Base-by-base conservation (phyloP, 2,888 invertebrate genomes). In the Eupithecia centaureata region DNA sequence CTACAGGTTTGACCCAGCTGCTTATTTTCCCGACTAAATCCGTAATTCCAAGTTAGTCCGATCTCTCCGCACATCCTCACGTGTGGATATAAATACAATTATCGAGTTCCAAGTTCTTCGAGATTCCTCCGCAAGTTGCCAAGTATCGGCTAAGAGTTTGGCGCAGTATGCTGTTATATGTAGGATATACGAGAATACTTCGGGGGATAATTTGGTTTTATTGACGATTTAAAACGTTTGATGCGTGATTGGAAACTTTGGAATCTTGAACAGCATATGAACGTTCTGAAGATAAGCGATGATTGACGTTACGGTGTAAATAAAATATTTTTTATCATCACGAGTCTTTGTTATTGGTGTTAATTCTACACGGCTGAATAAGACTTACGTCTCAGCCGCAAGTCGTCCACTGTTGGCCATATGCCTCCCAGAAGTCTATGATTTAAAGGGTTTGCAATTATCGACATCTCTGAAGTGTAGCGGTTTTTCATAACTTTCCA, bases 21-120 rank as follows among this genome's bases (percentile, higher is more conserved):
- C 25, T 13, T 18, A 10, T 18, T 33, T 5, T 25, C n/a, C 30
- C 52, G n/a, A 61, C 32, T 61, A 12, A 15, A 32, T 10, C 42
- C 33, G 68, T 61, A 63, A 57, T 70, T 65, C 38, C 47, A 56
- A 70, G 60, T 67, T 57, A 67, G 42, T 35, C 27, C 64, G 42
- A 65, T 67, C 64, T 64, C 65, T 63, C 32, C 51, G 59, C 67
- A 59, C 70, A 57, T 65, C 56, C 22, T 67, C 65, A 57, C 63
- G 63, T 52, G 25, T 57, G 25, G 42, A 56, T 57, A 68, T 71
- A 71, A 68, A 71, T 61, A 63, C 65, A 71, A 71, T 71, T 71
- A 71, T 63, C 65, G 65, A 65, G 52, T 33, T 35, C n/a, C n/a
- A 71, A 71, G 61, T 71, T 70, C 33, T 58, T 54, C n/a, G 54